Evolutionary conservation across 2,113 vertebrate genomes (phyloP).

Genomic region (Notothenia rossii): DNA sequence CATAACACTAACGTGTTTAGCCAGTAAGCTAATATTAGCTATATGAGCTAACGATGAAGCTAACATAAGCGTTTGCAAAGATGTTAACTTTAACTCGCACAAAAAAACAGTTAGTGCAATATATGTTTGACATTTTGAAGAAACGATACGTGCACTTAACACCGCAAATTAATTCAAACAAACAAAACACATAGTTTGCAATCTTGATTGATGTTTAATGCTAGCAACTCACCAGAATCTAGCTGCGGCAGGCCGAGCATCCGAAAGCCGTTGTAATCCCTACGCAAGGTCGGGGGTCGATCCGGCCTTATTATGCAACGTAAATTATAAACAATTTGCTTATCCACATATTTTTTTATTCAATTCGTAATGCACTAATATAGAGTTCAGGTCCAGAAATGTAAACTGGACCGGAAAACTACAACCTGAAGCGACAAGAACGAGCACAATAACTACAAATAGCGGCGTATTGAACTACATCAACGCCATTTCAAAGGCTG

Average conservation of each 20-base stretch:
- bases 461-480: constrained; percentile 68
- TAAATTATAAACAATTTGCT: constrained; percentile 57
- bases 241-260: constrained; percentile 59
- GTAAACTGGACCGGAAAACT: constrained; percentile 8
- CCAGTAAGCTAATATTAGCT: constrained; percentile 53
- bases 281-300: constrained; percentile 71
- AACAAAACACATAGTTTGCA: background rate
- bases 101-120: background rate
- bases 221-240: constrained; percentile 73
- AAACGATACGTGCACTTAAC: background rate
- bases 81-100: background rate
- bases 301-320: constrained; percentile 80
- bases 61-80: background rate
- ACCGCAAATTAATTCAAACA: background rate
- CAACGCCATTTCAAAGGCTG: constrained; percentile 82
- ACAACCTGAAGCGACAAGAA: constrained; percentile 34
- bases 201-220: background rate
- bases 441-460: constrained; percentile 60
- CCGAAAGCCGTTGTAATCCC: constrained; percentile 67
- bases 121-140: background rate
- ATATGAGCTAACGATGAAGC: constrained; percentile 31
- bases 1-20: constrained; percentile 35
- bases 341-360: constrained; percentile 65
- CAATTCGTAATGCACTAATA: constrained; percentile 22
- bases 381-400: constrained; percentile 12